Evolutionary conservation across 2,888 invertebrate genomes (phyloP), one percentile per base, ranked within the genome.

Genomic region (Sarcophaga caerulescens): DNA sequence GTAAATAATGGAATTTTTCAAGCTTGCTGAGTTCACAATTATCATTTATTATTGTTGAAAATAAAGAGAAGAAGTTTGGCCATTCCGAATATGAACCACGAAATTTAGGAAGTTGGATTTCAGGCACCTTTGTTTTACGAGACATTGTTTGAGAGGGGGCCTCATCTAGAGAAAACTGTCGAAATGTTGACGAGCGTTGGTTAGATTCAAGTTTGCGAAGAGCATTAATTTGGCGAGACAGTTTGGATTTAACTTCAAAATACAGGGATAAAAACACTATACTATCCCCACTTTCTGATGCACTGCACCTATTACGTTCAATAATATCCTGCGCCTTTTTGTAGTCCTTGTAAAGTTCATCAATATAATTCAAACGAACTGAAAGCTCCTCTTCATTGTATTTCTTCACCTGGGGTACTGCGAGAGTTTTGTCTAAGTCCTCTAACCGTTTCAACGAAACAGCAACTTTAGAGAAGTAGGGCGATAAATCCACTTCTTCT

Each of bases 1-100:
- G 85, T 45, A 87, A 65, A 68, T 89, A 74, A 35, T 87, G 86
- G 23, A 88, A 81, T 47, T 88, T 88, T 82, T 83, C 84, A 57
- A 83, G 45, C 45, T 12, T 81, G 23, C 81, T 85, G 60, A 88
- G 65, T 5, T 81, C 83, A 17, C 14, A 14, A 44, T 84, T 68
- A 19, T 84, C 82, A 63, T 85, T 45, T 60, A 87, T 77, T 6
- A 85, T 81, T 19, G 78, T 81, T 6, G 45, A 68, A 65, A 87
- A 88, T 62, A 87, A 74, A 5, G 76, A 84, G 59, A 81, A 74
- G 44, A 88, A 87, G 21, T 83, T 78, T 47, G 85, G 84, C 87
- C 87, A 87, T 0, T 84, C 82, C 10, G 79, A 76, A 19, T 87
- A 87, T 17, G 62, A 23, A 59, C 85, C 87, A 74, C 25, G 19